Conservation (phyloP, 1,140 invertebrate genomes). For the Agraylea sexmaculata region DNA sequence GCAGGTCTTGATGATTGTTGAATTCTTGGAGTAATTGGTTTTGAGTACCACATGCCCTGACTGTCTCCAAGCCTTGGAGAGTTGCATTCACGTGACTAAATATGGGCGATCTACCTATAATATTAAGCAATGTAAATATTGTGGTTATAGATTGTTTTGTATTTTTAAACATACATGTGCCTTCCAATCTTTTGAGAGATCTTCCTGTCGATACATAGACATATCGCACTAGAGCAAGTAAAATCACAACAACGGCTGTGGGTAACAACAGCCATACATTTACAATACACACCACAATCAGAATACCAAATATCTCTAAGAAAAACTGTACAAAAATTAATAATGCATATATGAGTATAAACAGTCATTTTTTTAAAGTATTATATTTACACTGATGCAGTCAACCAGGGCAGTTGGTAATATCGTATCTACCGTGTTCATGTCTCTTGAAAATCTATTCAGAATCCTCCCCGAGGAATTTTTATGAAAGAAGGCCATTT, state of each 20-base stretch:
- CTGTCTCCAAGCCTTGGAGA: constrained; percentile 68
- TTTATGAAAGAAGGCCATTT: constrained; percentile 75
- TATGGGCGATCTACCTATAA: constrained; percentile 61
- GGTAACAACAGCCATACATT: constrained; percentile 71
- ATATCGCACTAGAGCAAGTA: constrained; percentile 56
- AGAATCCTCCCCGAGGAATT: constrained; percentile 63
- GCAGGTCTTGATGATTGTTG: constrained; percentile 55
- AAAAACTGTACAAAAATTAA: constrained; percentile 42
- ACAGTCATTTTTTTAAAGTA: neutral
- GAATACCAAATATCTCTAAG: constrained; percentile 53
- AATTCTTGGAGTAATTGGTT: constrained; percentile 48
- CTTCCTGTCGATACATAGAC: constrained; percentile 72
- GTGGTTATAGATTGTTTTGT: no score
- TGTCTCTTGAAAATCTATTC: constrained; percentile 70
- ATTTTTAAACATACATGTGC: constrained; percentile 15
- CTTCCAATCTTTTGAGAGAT: constrained; percentile 60
- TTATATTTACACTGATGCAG: constrained; percentile 44
- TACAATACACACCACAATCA: constrained; percentile 61
- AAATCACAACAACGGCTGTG: constrained; percentile 49
- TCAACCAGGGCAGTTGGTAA: constrained; percentile 59
- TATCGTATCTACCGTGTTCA: constrained; percentile 65
- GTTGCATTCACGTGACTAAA: constrained; percentile 75
- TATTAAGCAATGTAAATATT: neutral
- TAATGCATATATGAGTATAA: constrained; percentile 28
- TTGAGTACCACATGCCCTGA: constrained; percentile 57